Evolutionary conservation across 2,797 vertebrate species (phyloP).

Genomic region (Trichosurus vulpecula): DNA sequence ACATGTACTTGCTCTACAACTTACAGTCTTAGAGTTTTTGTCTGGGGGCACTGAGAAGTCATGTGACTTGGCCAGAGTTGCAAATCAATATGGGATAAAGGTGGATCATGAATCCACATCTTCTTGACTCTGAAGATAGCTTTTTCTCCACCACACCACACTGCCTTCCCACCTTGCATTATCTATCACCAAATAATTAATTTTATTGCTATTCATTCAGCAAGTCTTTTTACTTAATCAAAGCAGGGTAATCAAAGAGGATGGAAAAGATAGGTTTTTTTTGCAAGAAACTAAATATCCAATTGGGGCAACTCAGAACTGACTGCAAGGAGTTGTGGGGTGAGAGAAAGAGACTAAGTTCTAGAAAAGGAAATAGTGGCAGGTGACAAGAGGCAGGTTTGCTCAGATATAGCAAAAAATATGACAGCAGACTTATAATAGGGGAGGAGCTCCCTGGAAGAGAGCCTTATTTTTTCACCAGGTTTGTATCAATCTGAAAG

Average conservation of each 20-base stretch:
- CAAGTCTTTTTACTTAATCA: not conserved
- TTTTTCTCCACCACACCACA: not conserved
- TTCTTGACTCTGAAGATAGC: not conserved
- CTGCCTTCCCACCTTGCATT: not conserved
- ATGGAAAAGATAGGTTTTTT: not conserved
- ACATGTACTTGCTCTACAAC: not conserved
- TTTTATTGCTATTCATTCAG: not conserved
- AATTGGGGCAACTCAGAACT: not conserved
- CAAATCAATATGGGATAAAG: not conserved
- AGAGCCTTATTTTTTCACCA: not conserved
- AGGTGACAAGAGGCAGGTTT: not conserved
- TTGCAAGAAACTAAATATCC: slow-evolving; percentile 1
- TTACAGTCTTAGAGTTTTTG: not conserved
- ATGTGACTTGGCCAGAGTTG: not conserved
- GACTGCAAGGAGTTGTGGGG: slow-evolving; percentile 2
- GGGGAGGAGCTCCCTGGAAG: not conserved
- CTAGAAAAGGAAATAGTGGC: not conserved
- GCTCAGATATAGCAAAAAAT: not conserved
- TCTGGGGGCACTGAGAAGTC: not conserved
- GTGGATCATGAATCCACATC: not conserved
- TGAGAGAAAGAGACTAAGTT: not conserved
- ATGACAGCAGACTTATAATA: not conserved
- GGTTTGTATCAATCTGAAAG: slow-evolving; percentile 36
- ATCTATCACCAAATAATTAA: not conserved
- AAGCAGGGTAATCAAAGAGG: not conserved